These are phyloP conservation scores for Siniperca chuatsi DNA, from an alignment of 2,113 vertebrate genomes.

Conservation along the genomic window DNA sequence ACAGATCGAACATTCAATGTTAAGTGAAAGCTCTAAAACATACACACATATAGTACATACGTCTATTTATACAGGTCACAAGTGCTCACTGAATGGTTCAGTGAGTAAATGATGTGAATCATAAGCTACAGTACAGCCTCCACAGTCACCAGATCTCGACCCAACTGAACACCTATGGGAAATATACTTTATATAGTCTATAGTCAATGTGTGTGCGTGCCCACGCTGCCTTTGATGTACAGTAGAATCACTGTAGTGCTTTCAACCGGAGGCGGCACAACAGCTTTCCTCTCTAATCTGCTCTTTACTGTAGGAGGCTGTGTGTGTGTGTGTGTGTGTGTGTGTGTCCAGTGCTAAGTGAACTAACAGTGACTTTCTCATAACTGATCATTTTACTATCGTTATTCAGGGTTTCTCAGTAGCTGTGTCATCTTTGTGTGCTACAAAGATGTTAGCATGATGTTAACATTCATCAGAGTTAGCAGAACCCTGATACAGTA, in stretches of 20 bases:
- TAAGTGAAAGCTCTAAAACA: too few species aligned
- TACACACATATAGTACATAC: not conserved
- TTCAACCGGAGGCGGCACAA: constrained; percentile 34
- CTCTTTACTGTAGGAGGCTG: constrained; percentile 13
- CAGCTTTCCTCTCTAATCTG: constrained; percentile 30
- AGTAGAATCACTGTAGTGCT: constrained; percentile 19
- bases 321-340: not conserved
- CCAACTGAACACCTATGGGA: not conserved
- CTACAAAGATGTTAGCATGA: not conserved
- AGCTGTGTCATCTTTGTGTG: not conserved
- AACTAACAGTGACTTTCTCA: not conserved
- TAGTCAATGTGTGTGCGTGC: not conserved
- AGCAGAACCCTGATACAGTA: not conserved
- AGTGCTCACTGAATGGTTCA: not conserved
- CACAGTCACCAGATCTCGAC: not conserved
- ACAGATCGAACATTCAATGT: too few species aligned
- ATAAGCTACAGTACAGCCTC: not conserved
- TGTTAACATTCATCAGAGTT: not conserved
- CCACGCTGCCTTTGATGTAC: constrained; percentile 34
- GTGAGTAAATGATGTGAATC: not conserved
- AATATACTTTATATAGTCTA: not conserved
- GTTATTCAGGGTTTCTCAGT: not conserved
- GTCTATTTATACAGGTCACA: not conserved
- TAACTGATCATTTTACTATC: not conserved
- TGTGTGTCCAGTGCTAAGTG: not conserved